A percentile compares a stretch with the other conserved stretches of the same genome.
phyloP scores from a whole-genome alignment of 2,888 invertebrate species.

The Diogma glabrata region DNA sequence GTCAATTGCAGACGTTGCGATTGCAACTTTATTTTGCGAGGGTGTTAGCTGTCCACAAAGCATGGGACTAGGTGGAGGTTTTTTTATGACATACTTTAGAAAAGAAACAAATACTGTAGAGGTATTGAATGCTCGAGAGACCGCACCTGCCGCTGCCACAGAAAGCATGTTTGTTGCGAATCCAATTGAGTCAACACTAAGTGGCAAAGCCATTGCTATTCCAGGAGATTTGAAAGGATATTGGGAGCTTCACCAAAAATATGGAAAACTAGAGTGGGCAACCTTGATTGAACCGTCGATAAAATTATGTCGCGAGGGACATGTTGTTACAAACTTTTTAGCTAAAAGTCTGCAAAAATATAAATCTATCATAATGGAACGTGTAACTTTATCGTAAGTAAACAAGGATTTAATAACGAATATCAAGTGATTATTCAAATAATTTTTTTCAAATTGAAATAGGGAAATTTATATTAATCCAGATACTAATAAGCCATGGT shows the following conservation, averaged over 20 bases:
- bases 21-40: conserved; percentile 76
- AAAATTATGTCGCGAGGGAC: conserved; percentile 59
- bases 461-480: conserved; percentile 50
- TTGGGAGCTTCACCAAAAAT: conserved; percentile 53
- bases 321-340: conserved; percentile 54
- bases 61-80: conserved; percentile 84
- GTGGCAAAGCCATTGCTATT: conserved; percentile 50
- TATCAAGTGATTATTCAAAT: conserved; percentile 26
- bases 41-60: conserved; percentile 75
- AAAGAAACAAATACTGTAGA: conserved; percentile 44
- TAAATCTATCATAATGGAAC: conserved; percentile 42
- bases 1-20: conserved; percentile 73
- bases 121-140: conserved; percentile 64
- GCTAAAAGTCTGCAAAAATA: conserved; percentile 42
- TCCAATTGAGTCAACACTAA: conserved; percentile 28
- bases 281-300: conserved; percentile 70
- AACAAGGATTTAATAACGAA: too few species aligned
- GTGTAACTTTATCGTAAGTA: conserved; percentile 37
- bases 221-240: conserved; percentile 77
- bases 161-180: conserved; percentile 54
- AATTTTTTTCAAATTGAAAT: conserved; percentile 16
- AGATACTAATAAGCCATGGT: conserved; percentile 45
- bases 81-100: conserved; percentile 72
- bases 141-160: conserved; percentile 56
- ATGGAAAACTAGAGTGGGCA: conserved; percentile 60